Percentiles rank a stretch among this genome's conserved stretches.
Evolutionary conservation across 2,113 vertebrate species (phyloP).

Genomic region (Amia ocellicauda): DNA sequence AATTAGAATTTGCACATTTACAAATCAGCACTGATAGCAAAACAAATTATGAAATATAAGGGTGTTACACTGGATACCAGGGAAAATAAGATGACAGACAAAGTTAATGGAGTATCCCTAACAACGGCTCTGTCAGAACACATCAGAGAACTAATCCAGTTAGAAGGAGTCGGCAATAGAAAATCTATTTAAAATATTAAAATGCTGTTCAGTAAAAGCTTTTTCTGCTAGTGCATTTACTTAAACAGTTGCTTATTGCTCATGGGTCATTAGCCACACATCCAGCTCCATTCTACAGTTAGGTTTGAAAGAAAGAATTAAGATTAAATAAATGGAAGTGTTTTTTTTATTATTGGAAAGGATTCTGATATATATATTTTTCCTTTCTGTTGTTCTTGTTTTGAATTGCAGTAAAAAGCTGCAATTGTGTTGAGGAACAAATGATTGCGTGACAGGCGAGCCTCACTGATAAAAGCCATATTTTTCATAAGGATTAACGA

Average conservation of each 20-base stretch:
- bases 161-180: conserved; percentile 82
- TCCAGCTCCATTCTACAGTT: conserved; percentile 77
- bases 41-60: conserved; percentile 99
- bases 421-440: conserved; percentile 61
- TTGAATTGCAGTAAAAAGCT: conserved; percentile 44
- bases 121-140: conserved; percentile 93
- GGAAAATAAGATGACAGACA: conserved; percentile 96
- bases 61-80: conserved; percentile 79
- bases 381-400: conserved; percentile 53
- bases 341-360: conserved; percentile 58
- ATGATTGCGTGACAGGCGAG: conserved; percentile 53
- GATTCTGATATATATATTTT: conserved; percentile 35
- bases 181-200: conserved; percentile 99
- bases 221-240: conserved; percentile 80
- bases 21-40: conserved; percentile 99
- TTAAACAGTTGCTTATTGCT: conserved; percentile 97
- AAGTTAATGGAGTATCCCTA: conserved; percentile 98
- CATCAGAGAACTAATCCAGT: conserved; percentile 97
- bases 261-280: conserved; percentile 93
- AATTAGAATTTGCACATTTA: conserved; percentile 99
- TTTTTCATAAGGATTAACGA: conserved; percentile 52
- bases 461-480: conserved; percentile 55
- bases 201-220: conserved; percentile 94
- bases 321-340: conserved; percentile 77
- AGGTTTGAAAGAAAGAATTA: conserved; percentile 71